Conservation (phyloP, 1,140 invertebrate genomes). For the Cryptotermes secundus region DNA sequence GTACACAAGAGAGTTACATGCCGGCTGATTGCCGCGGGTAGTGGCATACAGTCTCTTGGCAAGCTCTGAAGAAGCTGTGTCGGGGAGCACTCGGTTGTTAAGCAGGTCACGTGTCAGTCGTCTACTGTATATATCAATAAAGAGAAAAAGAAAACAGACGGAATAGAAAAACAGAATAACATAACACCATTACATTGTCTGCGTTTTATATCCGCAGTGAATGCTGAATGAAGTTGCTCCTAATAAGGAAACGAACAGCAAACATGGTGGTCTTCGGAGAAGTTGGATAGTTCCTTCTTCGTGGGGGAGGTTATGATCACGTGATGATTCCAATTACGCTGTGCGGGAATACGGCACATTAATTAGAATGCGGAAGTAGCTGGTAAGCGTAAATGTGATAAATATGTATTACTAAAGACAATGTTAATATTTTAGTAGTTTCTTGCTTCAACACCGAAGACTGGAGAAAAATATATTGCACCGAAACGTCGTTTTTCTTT, state of each 20-base stretch:
- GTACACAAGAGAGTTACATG: background rate
- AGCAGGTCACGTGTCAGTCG: background rate
- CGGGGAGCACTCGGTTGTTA: background rate
- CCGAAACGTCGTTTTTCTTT: no score
- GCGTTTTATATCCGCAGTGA: background rate
- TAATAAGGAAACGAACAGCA: background rate
- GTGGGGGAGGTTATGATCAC: no score
- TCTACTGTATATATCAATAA: slow-evolving; percentile 20
- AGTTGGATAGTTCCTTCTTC: no score
- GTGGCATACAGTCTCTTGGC: background rate
- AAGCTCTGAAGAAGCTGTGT: background rate
- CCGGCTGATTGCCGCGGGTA: background rate
- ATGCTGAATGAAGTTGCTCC: background rate
- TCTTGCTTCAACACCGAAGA: no score
- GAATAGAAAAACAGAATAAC: background rate
- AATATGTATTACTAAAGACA: no score
- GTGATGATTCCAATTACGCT: no score
- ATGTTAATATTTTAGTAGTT: no score
- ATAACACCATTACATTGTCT: slow-evolving; percentile 16
- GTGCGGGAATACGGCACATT: no score
- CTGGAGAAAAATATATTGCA: no score
- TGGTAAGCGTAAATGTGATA: no score
- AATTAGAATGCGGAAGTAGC: no score
- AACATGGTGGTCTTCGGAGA: background rate
- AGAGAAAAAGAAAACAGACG: background rate